Evolutionary conservation across 2,888 invertebrate genomes (phyloP), one percentile per base, ranked within the genome.

Genomic region (Melanostoma scalare): DNA sequence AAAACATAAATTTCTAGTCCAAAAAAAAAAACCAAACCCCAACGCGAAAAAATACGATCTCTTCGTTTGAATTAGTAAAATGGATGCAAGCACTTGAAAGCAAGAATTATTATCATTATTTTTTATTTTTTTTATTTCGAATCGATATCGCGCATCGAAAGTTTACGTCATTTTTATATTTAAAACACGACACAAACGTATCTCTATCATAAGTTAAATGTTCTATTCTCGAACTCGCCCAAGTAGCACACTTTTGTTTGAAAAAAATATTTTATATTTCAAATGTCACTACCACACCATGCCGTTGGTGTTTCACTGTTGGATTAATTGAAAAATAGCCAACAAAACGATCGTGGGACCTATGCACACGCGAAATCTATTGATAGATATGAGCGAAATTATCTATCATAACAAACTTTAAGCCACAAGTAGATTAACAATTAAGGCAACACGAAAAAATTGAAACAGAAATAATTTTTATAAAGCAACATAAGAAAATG

Each of bases 91-190:
- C 20, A 20, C 20, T 20, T 20, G 20, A 20, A 20, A 20, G 20
- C 20, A 20, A 20, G 20, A 20, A 20, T 20, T 20, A 20, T 20
- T 20, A 72, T 36, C 35, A 36, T 38, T n/a, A n/a, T n/a, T n/a
- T n/a, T 71, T 52, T 4, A 3, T 36, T 44, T 44, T 48, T 63
- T 3, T 2, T 75, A 68, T 68, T 53, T 63, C 61, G 63, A 80
- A 81, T 48, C 53, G 58, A 53, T 52, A 67, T 40, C 55, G 20
- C 6, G 63, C 78, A 20, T 55, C 38, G 38, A 72, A 61, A 44
- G 67, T 81, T 81, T 68, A 76, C 76, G 76, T 81, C 76, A 76
- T 81, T 61, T 33, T 61, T 60, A 55, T 72, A 55, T 72, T 65
- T 76, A 67, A 20, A 20, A 20, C 67, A 65, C 36, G 58, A 67